phyloP scores from a whole-genome alignment of 2,797 vertebrate species.

The Gadopsis marmoratus region DNA sequence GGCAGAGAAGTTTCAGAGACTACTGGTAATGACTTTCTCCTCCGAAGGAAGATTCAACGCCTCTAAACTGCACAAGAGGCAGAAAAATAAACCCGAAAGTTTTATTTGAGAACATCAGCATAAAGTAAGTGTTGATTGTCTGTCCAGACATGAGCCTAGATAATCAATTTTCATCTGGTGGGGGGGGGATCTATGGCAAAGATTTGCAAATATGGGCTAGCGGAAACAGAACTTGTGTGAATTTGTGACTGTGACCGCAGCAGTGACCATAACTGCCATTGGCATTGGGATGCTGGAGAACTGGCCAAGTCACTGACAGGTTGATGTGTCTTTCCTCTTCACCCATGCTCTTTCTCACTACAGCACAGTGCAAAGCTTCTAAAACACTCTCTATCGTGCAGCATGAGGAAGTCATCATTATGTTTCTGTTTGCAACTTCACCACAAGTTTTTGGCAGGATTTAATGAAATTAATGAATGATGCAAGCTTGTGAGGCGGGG shows the following conservation, averaged over 20 bases:
- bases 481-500: conserved; percentile 32
- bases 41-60: conserved; percentile 76
- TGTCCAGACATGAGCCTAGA: conserved; percentile 52
- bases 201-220: conserved; percentile 42
- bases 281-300: conserved; percentile 45
- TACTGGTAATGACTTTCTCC: conserved; percentile 77
- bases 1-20: conserved; percentile 64
- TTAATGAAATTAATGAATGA: conserved; percentile 49
- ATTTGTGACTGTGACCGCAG: conserved; percentile 69
- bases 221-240: conserved; percentile 63
- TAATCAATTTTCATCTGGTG: conserved; percentile 60
- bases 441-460: conserved; percentile 19
- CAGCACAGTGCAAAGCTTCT: conserved; percentile 41
- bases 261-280: conserved; percentile 62
- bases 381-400: conserved; percentile 35
- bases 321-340: conserved; percentile 72
- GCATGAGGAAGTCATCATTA: conserved; percentile 30
- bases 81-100: conserved; percentile 61
- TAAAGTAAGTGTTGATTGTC: conserved; percentile 65
- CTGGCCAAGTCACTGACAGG: conserved; percentile 73
- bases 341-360: conserved; percentile 40
- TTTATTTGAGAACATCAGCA: conserved; percentile 57
- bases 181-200: conserved; percentile 43
- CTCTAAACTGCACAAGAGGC: conserved; percentile 56
- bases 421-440: conserved; percentile 15